phyloP scores from a whole-genome alignment of 2,797 vertebrate species.

The Oreonectes daqikongensis region DNA sequence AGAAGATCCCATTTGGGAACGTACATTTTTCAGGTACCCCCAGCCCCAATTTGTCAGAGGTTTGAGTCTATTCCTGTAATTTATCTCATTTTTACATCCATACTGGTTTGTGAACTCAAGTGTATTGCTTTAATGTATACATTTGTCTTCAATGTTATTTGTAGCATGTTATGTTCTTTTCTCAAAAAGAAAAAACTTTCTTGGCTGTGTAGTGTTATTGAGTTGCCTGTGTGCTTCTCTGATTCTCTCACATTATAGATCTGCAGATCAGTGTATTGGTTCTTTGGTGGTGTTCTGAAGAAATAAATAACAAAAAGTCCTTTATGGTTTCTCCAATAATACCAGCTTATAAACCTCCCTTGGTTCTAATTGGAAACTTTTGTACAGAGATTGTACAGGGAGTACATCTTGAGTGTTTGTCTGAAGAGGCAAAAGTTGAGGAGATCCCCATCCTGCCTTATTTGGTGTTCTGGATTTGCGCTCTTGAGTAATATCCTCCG shows the following conservation, averaged over 20 bases:
- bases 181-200: no score
- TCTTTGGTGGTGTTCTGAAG: background rate
- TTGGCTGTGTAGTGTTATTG: no score
- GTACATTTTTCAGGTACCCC: background rate
- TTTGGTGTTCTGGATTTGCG: constrained; percentile 69
- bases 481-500: constrained; percentile 55
- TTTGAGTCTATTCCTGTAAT: background rate
- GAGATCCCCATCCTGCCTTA: constrained; percentile 62
- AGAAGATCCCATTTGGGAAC: constrained; percentile 7
- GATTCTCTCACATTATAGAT: no score
- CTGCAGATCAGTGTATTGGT: background rate
- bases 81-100: background rate
- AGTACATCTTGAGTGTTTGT: constrained; percentile 53
- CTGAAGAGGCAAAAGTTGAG: constrained; percentile 45
- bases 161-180: background rate
- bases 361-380: background rate
- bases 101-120: background rate
- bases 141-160: background rate
- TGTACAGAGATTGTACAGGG: background rate
- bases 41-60: background rate
- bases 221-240: background rate
- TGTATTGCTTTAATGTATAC: background rate
- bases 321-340: background rate
- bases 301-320: background rate
- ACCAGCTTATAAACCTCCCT: background rate